Base-by-base conservation (phyloP, 1,140 invertebrate genomes). In the Drosophila orena region DNA sequence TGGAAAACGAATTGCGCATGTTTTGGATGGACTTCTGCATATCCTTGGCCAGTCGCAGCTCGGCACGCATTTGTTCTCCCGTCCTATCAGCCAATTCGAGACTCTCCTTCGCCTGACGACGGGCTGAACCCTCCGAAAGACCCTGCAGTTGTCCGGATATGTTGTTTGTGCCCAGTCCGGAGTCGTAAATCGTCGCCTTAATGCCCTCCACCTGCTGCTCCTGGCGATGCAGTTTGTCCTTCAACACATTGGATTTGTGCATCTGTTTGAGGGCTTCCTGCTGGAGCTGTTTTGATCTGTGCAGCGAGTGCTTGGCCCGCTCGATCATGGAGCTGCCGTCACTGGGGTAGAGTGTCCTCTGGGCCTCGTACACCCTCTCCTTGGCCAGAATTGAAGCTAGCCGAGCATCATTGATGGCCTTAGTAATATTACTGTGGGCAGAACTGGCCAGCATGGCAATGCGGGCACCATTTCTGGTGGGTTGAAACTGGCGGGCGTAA, bases 341-440 rank as follows among this genome's bases (percentile, higher is more conserved):
- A 85, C 66, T 91, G 71, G 71, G 93, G 72, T 88, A 92, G 12
- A 90, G 80, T 37, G 54, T 92, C 58, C 69, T 81, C 40, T 59
- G 91, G 68, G 91, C 85, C 42, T 72, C 64, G 49, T 77, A 85
- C 66, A 94, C 94, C 56, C 93, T 93, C 49, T 93, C 93, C 46
- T 94, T 93, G 30, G 95, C 94, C 37, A 94, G 92, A 27, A 95
- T 92, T 1, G 95, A 94, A 12, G 95, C 94, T 35, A 93, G 88
- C 15, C 94, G 93, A 0, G 97, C 97, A 59, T 94, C 93, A n/a
- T 93, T 88, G 0, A 96, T 96, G 24, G 95, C 94, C 15, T 94
- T 89, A 0, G 96, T 94, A 54, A 98, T 98, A 74, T 95, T 95
- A 77, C 96, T 94, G 91, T 98, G 98, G 0, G 96, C 97, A 55